A percentile compares a stretch with the other conserved stretches of the same genome.
Conservation (phyloP, 2,113 vertebrate genomes). For the Chaetura pelagica region DNA sequence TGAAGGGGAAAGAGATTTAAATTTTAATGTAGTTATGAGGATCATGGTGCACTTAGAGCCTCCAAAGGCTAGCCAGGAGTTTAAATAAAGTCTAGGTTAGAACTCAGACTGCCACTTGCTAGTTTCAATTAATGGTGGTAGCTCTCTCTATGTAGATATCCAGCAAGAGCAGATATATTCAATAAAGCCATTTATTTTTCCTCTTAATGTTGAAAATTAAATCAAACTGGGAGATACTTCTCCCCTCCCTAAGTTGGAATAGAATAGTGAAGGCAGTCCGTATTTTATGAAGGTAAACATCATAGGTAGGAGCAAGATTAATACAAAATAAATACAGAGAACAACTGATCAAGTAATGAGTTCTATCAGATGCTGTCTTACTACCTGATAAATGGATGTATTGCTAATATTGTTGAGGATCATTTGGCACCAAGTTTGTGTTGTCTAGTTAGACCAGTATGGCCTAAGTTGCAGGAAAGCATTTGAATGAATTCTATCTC, state of each 20-base stretch:
- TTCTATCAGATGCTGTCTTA: neutral
- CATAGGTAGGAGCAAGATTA: neutral
- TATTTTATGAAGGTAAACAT: neutral
- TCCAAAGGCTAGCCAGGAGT: neutral
- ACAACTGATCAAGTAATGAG: neutral
- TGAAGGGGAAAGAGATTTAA: neutral
- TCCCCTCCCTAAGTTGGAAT: neutral
- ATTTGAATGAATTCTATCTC: neutral
- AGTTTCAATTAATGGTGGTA: neutral
- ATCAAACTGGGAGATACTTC: neutral
- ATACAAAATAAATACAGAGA: neutral
- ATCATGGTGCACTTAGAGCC: neutral
- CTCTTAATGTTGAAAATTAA: neutral
- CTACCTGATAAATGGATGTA: neutral
- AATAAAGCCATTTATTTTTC: neutral
- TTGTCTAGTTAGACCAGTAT: neutral
- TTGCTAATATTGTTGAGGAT: neutral
- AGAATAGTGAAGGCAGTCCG: neutral
- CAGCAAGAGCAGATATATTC: neutral
- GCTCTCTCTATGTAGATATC: neutral
- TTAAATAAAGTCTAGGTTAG: neutral
- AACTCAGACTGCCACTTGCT: neutral
- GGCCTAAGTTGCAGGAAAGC: neutral
- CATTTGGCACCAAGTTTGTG: neutral
- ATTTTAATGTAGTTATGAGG: neutral